Percentiles rank a stretch among this genome's conserved stretches.
phyloP scores from a whole-genome alignment of 2,888 invertebrate species.

The Sminthurides aquaticus region DNA sequence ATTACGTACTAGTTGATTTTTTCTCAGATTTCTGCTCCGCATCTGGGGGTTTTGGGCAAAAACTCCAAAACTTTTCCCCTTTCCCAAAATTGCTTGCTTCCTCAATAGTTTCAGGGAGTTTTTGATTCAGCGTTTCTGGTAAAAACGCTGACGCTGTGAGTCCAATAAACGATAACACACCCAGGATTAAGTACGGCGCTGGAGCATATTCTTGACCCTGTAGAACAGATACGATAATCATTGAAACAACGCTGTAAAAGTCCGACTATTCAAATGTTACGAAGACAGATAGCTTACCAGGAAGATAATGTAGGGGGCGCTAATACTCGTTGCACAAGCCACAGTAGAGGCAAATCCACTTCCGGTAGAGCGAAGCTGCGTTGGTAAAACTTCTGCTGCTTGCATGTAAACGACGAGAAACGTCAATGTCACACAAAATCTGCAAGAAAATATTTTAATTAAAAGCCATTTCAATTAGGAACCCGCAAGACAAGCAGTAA shows the following conservation, averaged over 20 bases:
- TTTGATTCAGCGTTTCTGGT: constrained; percentile 59
- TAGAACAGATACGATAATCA: too few relatives aligned
- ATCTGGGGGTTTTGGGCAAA: constrained; percentile 27
- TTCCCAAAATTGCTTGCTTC: constrained; percentile 57
- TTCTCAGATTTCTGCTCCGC: background rate
- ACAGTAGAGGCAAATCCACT: constrained; percentile 56
- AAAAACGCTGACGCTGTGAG: constrained; percentile 51
- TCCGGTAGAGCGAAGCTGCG: constrained; percentile 59
- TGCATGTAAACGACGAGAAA: constrained; percentile 46
- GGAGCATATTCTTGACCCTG: background rate
- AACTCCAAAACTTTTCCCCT: constrained; percentile 46
- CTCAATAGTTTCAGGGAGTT: constrained; percentile 58
- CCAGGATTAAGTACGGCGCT: constrained; percentile 15
- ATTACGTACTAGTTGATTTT: too few relatives aligned
- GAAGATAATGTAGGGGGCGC: constrained; percentile 57
- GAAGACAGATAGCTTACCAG: constrained; percentile 47
- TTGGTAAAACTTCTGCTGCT: constrained; percentile 57
- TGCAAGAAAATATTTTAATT: constrained; percentile 7
- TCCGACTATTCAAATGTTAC: too few relatives aligned
- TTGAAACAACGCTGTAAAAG: too few relatives aligned
- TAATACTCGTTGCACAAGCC: constrained; percentile 53
- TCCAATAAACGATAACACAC: constrained; percentile 29
- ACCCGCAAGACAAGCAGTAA: too few relatives aligned
- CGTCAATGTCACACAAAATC: constrained; percentile 49
- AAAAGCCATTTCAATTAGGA: too few relatives aligned